phyloP scores from a whole-genome alignment of 2,113 vertebrate genomes.

The Cyanoliseus patagonus region DNA sequence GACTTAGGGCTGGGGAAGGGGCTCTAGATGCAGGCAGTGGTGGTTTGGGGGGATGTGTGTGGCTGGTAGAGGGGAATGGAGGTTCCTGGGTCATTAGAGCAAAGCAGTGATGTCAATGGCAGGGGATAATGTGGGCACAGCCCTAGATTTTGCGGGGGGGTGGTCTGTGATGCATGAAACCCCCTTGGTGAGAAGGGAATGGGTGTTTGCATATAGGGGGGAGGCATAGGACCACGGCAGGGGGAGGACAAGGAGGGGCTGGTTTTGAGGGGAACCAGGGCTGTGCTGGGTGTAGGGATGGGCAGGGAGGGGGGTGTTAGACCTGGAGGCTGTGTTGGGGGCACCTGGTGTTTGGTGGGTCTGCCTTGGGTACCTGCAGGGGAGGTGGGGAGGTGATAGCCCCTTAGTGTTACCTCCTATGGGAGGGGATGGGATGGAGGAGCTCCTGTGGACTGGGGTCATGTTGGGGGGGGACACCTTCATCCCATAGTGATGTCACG shows the following conservation, averaged over 20 bases:
- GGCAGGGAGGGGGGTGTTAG: not conserved
- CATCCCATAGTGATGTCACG: not conserved
- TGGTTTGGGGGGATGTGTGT: not conserved
- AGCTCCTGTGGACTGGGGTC: not conserved
- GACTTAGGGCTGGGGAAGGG: too few relatives aligned
- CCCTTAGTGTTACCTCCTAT: not conserved
- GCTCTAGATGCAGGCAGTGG: not conserved
- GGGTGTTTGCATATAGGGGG: not conserved
- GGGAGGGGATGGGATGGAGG: not conserved
- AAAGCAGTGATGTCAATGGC: not conserved
- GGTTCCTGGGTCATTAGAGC: not conserved
- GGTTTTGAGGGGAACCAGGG: not conserved
- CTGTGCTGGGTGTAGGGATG: not conserved
- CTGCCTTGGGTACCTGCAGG: not conserved
- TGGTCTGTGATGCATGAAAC: not conserved
- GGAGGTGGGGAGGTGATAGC: too few relatives aligned
- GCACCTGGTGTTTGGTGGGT: not conserved
- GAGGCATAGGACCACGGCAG: not conserved
- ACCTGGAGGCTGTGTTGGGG: rapidly evolving
- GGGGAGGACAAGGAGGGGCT: not conserved
- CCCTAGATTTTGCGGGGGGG: too few relatives aligned
- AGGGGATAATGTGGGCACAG: not conserved
- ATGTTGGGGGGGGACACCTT: not conserved
- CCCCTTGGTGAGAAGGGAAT: not conserved
- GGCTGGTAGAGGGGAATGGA: not conserved